Evolutionary conservation across 2,888 invertebrate species (phyloP).

Genomic region (Oxyteleia sp.): DNA sequence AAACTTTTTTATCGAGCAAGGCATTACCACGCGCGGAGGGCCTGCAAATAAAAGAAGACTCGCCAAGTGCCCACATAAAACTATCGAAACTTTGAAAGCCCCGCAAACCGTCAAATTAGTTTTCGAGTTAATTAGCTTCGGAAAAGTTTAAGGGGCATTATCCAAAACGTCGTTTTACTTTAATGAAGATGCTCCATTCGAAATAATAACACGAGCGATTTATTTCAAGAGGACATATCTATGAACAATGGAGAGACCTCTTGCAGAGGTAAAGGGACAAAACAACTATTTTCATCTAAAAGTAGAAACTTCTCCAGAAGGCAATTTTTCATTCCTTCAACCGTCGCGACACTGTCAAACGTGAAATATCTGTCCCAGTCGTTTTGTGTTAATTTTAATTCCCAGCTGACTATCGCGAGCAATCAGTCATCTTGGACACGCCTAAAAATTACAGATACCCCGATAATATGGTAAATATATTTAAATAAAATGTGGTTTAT

Average conservation of each 20-base stretch:
- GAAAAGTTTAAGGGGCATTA: constrained; percentile 13
- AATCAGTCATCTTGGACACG: constrained; percentile 33
- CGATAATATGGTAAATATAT: constrained; percentile 51
- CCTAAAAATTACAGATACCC: constrained; percentile 27
- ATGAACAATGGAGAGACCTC: constrained; percentile 3
- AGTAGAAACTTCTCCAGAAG: constrained; percentile 23
- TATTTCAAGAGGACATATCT: constrained; percentile 14
- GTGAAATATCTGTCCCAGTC: constrained; percentile 34
- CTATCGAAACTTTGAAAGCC: constrained; percentile 40
- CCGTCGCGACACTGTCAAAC: constrained; percentile 22
- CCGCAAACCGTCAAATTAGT: constrained; percentile 32
- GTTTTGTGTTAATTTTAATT: constrained; percentile 23
- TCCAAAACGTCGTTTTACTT: constrained; percentile 9
- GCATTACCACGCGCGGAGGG: constrained; percentile 1
- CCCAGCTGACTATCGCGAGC: neutral
- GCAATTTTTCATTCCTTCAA: constrained; percentile 31
- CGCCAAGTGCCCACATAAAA: constrained; percentile 34
- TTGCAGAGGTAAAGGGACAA: constrained; percentile 18
- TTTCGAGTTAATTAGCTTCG: constrained; percentile 14
- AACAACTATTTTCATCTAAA: constrained; percentile 24
- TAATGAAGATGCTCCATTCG: constrained; percentile 24
- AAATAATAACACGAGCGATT: constrained; percentile 14
- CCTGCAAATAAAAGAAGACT: constrained; percentile 17
- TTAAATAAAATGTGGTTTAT: too few relatives aligned
- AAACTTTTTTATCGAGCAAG: constrained; percentile 9